A percentile compares a stretch with the other conserved stretches of the same genome.
Evolutionary conservation across 92 coral and sea anemone genomes (phyloP).

Genomic region (Bergia sp.): DNA sequence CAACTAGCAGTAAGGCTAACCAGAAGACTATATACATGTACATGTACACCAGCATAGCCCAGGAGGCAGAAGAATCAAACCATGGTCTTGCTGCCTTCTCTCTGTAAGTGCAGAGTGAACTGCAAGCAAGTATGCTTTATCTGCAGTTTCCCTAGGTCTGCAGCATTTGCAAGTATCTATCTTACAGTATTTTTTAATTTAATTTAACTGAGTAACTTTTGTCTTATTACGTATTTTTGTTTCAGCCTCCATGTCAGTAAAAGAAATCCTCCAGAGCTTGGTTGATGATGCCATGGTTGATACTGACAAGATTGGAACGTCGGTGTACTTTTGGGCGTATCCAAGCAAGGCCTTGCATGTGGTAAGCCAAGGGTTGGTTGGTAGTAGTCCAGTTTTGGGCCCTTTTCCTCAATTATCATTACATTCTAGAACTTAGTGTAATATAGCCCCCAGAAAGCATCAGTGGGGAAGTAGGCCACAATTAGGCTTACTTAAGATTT

Average conservation of each 20-base stretch:
- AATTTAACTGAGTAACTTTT: neutral
- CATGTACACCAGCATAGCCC: too few relatives aligned
- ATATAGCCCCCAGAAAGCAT: too few relatives aligned
- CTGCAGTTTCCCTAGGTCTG: neutral
- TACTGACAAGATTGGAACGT: constrained; percentile 96
- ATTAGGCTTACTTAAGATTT: too few relatives aligned
- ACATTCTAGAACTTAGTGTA: too few relatives aligned
- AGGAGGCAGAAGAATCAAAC: too few relatives aligned
- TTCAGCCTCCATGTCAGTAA: constrained; percentile 97
- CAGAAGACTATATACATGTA: too few relatives aligned
- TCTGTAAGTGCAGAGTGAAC: too few relatives aligned
- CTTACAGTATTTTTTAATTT: neutral
- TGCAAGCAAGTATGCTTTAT: neutral
- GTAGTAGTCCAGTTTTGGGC: neutral
- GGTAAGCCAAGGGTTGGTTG: constrained; percentile 57
- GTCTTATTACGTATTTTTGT: neutral
- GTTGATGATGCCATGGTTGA: constrained; percentile 96
- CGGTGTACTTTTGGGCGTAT: constrained; percentile 96
- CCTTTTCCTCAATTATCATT: neutral
- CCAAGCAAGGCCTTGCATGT: constrained; percentile 97
- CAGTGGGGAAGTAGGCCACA: too few relatives aligned
- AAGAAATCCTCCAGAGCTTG: constrained; percentile 92
- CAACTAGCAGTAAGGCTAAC: too few relatives aligned
- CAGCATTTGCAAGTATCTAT: neutral
- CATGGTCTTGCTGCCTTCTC: too few relatives aligned